Evolutionary conservation across 2,888 invertebrate genomes (phyloP), one percentile per base, ranked within the genome.

Genomic region (Mystacides longicornis): DNA sequence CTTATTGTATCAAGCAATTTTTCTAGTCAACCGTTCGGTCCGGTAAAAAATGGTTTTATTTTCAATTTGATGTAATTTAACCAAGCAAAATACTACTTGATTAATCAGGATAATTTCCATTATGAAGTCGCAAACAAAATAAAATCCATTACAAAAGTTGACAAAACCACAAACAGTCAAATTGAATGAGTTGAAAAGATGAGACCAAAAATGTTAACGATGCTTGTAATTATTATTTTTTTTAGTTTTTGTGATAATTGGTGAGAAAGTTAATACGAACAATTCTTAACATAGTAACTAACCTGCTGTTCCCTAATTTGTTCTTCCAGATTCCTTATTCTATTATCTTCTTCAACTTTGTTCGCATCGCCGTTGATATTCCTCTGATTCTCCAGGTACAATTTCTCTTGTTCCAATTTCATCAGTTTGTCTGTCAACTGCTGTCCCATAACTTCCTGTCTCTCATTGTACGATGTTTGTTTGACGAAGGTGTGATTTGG

Each of bases 281-380:
- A 23, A 47, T 19, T 19, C 27, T 11, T 7, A 27, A 27, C 7
- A 23, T 11, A 52, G 33, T 58, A 54, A 59, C 67, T 67, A 72
- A 81, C 82, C 75, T 86, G 85, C 67, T 83, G 83, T 60, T 84
- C 81, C 54, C 82, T 80, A 58, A 83, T 74, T 66, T 82, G 81
- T 65, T 79, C 80, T 65, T 85, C 84, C 63, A 83, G 78, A 56
- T 75, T 77, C 59, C 81, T 79, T 62, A 83, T 81, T 64, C 82
- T 78, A 58, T 68, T 71, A 21, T 78, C 76, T 60, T 79, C 71
- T n/a, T 71, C 68, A 18, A 65, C 64, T 16, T 67, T 64, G 63
- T 57, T 69, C 66, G 16, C 68, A 65, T 53, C 61, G 16, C 52
- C 61, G 47, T 52, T 55, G 11, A 64, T 63, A 20, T 59, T 63